Conservation (phyloP, 2,113 vertebrate species). For the Hiodon tergisus region DNA sequence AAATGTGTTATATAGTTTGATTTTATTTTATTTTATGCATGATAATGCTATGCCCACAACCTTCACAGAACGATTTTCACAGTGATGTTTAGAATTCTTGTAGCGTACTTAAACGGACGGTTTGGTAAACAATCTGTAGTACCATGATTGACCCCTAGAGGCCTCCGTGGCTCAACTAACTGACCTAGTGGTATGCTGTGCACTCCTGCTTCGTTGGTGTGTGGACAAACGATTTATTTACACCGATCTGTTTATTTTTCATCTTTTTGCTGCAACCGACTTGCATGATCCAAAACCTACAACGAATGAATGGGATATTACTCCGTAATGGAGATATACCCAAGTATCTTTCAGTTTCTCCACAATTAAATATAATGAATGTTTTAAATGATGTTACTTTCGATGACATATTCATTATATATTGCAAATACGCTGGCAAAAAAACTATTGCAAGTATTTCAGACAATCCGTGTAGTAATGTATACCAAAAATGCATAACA, state of each 20-base stretch:
- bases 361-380: neutral
- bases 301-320: neutral
- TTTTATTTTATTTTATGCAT: neutral
- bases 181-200: too few species aligned
- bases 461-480: neutral
- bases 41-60: neutral
- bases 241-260: neutral
- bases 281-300: neutral
- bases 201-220: too few species aligned
- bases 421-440: neutral
- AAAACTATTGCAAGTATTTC: neutral
- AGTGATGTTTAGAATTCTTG: constrained; percentile 2
- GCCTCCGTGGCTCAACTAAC: constrained; percentile 14
- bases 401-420: neutral
- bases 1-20: neutral
- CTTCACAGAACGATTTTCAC: neutral
- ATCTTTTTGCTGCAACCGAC: neutral
- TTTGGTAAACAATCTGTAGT: constrained; percentile 40
- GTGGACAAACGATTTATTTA: neutral
- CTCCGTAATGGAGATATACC: neutral
- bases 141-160: constrained; percentile 17
- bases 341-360: neutral
- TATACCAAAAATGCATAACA: neutral
- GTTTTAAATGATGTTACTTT: neutral
- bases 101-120: neutral